Percentiles rank a stretch among this genome's conserved stretches.
Evolutionary conservation across 1,140 invertebrate species (phyloP).

Genomic region (Pteromalus puparum): DNA sequence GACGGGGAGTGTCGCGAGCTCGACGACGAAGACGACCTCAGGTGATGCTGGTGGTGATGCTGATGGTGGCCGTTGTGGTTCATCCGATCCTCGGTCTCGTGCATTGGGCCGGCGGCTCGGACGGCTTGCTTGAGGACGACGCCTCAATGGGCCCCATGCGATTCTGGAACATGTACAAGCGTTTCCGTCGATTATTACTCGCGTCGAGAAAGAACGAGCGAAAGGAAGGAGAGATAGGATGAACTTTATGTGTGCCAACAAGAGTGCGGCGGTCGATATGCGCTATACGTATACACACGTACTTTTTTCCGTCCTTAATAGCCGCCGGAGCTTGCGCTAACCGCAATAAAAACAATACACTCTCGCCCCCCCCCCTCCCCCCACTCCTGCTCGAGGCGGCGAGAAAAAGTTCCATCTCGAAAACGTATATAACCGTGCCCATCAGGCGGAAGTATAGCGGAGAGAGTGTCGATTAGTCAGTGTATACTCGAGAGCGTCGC

Average conservation of each 20-base stretch:
- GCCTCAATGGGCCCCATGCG: slow-evolving; percentile 36
- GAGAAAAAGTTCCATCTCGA: not conserved
- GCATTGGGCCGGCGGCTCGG: slow-evolving; percentile 29
- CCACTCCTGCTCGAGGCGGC: too few relatives aligned
- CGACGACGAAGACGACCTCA: slow-evolving; percentile 16
- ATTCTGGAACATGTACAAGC: slow-evolving; percentile 6
- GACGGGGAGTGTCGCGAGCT: not conserved
- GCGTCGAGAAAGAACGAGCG: not conserved
- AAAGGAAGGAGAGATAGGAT: not conserved
- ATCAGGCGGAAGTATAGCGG: not conserved
- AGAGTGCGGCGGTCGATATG: not conserved
- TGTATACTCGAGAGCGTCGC: not conserved
- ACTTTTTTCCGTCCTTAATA: too few relatives aligned
- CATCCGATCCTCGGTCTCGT: slow-evolving; percentile 34
- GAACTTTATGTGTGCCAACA: not conserved
- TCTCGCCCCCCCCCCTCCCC: too few relatives aligned
- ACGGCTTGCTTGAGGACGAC: not conserved
- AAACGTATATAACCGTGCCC: not conserved
- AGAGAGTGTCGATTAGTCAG: not conserved
- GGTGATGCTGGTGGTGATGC: slow-evolving; percentile 19
- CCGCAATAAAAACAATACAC: too few relatives aligned
- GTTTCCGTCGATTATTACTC: not conserved
- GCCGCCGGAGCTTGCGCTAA: too few relatives aligned
- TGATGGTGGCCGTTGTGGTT: slow-evolving; percentile 23
- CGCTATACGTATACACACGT: not conserved